phyloP scores from a whole-genome alignment of 92 coral and sea anemone genomes.

The Bergia puertoricense region DNA sequence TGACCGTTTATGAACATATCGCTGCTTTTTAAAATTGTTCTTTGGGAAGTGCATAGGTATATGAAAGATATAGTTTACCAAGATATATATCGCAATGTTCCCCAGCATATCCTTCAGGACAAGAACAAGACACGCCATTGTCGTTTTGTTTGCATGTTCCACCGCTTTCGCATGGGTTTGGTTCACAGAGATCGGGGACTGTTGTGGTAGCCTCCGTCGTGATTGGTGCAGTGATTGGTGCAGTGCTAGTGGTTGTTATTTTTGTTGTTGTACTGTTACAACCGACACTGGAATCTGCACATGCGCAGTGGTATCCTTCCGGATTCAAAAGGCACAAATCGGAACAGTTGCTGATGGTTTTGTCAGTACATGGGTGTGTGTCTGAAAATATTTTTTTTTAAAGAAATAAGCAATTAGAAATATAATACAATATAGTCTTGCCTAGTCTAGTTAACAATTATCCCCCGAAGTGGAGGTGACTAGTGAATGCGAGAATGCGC shows the following conservation, averaged over 20 bases:
- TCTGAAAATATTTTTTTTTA: not conserved
- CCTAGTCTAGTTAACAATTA: too few species aligned
- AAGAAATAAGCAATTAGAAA: not conserved
- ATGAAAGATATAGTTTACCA: not conserved
- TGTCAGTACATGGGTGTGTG: slow-evolving; percentile 37
- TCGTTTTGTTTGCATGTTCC: not conserved
- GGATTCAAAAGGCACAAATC: slow-evolving; percentile 42
- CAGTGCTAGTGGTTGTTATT: not conserved
- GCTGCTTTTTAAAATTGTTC: too few species aligned
- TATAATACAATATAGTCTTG: not conserved
- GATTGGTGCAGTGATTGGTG: not conserved
- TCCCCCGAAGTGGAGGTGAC: too few species aligned
- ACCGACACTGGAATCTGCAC: slow-evolving; percentile 34
- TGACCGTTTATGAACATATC: too few species aligned
- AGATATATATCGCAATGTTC: not conserved
- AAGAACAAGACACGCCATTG: not conserved
- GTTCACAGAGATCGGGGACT: not conserved
- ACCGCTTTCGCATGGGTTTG: not conserved
- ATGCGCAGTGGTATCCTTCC: slow-evolving; percentile 41
- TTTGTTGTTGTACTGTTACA: slow-evolving; percentile 19
- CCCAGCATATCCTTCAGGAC: not conserved
- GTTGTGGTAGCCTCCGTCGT: slow-evolving; percentile 5
- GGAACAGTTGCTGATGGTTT: slow-evolving; percentile 24
- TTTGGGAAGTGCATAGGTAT: too few species aligned
- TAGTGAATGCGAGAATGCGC: too few species aligned